phyloP scores from a whole-genome alignment of 2,797 vertebrate species.

The Macroramphosus scolopax region DNA sequence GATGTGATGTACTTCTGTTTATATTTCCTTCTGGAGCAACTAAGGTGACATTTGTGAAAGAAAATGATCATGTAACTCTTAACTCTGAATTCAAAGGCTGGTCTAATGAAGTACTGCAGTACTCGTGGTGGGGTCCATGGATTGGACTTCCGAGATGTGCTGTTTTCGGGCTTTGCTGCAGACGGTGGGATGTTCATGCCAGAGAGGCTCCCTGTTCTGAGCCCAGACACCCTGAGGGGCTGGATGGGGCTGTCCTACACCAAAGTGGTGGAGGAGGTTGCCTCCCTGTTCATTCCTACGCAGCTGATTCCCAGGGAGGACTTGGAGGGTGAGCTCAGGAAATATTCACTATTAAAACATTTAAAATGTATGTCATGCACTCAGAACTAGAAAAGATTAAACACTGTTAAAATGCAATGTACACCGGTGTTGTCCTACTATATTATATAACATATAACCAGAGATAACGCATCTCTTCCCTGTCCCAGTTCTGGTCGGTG shows the following conservation, averaged over 20 bases:
- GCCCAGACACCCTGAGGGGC: conserved; percentile 61
- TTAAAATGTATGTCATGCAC: neutral
- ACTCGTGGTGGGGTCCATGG: conserved; percentile 78
- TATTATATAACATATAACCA: neutral
- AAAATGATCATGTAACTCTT: no score
- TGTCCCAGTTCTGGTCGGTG: conserved; percentile 79
- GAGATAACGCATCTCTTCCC: no score
- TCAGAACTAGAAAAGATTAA: neutral
- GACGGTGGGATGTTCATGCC: conserved; percentile 95
- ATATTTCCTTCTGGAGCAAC: no score
- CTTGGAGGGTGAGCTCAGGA: conserved; percentile 76
- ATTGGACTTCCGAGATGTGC: conserved; percentile 80
- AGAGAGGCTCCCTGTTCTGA: conserved; percentile 76
- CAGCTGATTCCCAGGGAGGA: conserved; percentile 74
- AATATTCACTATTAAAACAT: neutral
- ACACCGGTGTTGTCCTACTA: neutral
- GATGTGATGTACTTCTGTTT: no score
- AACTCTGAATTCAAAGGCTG: no score
- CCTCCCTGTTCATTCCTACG: conserved; percentile 79
- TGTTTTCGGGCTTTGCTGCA: conserved; percentile 86
- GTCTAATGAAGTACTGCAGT: conserved; percentile 84
- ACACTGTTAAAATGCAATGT: neutral
- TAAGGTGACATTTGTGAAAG: no score
- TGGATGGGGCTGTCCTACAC: conserved; percentile 83
- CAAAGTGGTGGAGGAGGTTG: conserved; percentile 84